These are phyloP conservation scores for Eurois occulta DNA, from an alignment of 2,888 invertebrate species.

Conservation along the genomic window DNA sequence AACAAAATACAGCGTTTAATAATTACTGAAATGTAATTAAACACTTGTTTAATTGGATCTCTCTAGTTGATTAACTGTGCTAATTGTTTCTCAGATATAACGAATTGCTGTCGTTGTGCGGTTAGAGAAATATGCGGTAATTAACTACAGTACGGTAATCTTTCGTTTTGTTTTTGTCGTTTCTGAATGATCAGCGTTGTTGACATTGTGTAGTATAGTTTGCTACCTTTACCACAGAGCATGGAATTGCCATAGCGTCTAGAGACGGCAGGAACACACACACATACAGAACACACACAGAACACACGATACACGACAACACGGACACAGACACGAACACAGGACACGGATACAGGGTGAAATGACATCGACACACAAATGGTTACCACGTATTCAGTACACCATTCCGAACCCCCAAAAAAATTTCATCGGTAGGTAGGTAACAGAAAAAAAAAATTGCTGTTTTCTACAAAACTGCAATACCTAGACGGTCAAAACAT, in stretches of 20 bases:
- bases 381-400: background rate
- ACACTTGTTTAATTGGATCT: conserved; percentile 81
- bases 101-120: conserved; percentile 68
- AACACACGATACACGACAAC: too few relatives aligned
- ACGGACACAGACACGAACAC: too few relatives aligned
- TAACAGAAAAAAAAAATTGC: background rate
- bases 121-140: conserved; percentile 60
- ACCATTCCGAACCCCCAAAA: background rate
- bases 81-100: conserved; percentile 75
- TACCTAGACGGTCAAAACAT: background rate
- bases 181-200: conserved; percentile 35
- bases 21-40: conserved; percentile 82
- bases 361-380: background rate
- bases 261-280: too few relatives aligned
- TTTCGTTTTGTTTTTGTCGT: conserved; percentile 47
- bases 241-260: background rate
- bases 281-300: too few relatives aligned
- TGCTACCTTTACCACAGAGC: background rate
- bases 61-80: conserved; percentile 74
- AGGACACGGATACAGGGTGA: background rate
- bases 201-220: conserved; percentile 46
- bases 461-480: background rate
- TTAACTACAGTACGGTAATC: conserved; percentile 63
- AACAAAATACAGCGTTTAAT: conserved; percentile 74
- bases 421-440: background rate